phyloP scores from a whole-genome alignment of 2,797 vertebrate genomes.

The Cynodonichthys magdalenae region DNA sequence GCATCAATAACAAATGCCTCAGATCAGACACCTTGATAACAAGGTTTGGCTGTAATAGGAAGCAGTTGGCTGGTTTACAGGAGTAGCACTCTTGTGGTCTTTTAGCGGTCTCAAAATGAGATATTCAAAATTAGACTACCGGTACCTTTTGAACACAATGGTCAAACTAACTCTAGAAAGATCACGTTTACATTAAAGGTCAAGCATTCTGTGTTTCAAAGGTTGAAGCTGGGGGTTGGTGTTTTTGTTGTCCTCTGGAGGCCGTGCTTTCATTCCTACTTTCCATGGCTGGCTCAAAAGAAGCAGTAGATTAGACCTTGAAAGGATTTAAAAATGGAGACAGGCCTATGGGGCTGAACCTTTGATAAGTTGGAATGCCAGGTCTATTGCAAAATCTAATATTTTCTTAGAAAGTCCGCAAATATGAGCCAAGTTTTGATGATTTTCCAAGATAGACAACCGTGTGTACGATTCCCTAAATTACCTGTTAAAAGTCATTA shows the following conservation, averaged over 20 bases:
- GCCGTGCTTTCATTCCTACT: constrained; percentile 3
- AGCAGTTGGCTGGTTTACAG: neutral
- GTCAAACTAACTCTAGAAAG: constrained; percentile 6
- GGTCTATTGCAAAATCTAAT: neutral
- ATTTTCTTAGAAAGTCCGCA: constrained; percentile 15
- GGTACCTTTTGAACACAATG: constrained; percentile 46
- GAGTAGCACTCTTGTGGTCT: neutral
- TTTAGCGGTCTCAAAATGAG: constrained; percentile 22
- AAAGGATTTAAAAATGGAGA: constrained; percentile 23
- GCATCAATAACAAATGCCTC: neutral
- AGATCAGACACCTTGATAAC: neutral
- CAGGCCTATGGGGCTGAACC: neutral
- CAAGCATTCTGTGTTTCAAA: constrained; percentile 50
- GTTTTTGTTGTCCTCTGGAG: constrained; percentile 10
- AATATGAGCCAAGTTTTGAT: constrained; percentile 8
- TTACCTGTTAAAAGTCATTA: neutral
- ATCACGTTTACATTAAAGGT: constrained; percentile 58
- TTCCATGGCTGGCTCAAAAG: neutral
- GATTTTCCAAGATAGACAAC: constrained; percentile 5
- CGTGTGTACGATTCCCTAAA: constrained; percentile 4
- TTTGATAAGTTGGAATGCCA: neutral
- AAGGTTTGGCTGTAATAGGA: neutral
- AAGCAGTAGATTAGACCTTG: constrained; percentile 5
- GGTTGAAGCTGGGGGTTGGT: constrained; percentile 39
- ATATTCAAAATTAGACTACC: constrained; percentile 39